phyloP scores from a whole-genome alignment of 2,888 invertebrate genomes.

The Oscheius sp. region DNA sequence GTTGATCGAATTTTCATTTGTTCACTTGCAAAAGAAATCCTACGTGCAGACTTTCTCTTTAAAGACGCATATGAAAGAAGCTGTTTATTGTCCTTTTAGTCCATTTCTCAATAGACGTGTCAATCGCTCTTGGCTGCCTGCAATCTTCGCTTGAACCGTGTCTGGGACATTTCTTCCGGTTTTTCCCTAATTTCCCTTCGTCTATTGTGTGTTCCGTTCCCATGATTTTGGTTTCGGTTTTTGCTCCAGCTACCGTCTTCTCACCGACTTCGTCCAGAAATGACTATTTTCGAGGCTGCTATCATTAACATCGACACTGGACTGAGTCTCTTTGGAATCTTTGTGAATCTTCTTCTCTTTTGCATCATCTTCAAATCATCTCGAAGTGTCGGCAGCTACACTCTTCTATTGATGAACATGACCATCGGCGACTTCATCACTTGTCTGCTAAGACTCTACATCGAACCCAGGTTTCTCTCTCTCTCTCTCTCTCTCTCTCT shows the following conservation, averaged over 20 bases:
- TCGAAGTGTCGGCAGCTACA: not conserved
- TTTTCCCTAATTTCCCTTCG: not conserved
- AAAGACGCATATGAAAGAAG: too few relatives aligned
- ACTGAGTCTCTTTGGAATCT: not conserved
- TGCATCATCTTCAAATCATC: not conserved
- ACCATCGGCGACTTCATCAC: conserved; percentile 1
- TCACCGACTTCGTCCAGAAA: not conserved
- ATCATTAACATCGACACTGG: not conserved
- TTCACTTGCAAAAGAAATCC: too few relatives aligned
- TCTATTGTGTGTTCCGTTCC: not conserved
- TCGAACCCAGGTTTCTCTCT: not conserved
- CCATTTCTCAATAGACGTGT: too few relatives aligned
- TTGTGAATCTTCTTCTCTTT: not conserved
- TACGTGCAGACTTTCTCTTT: too few relatives aligned
- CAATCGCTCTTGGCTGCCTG: not conserved
- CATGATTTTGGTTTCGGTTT: not conserved
- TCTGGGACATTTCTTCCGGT: not conserved
- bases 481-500: not conserved
- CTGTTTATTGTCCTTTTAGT: too few relatives aligned
- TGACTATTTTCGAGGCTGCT: not conserved
- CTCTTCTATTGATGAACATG: not conserved
- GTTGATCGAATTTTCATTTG: too few relatives aligned
- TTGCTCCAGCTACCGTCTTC: too few relatives aligned
- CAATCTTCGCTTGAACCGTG: not conserved
- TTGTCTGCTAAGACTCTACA: not conserved